A percentile compares a stretch with the other conserved stretches of the same genome.
Evolutionary conservation across 2,888 invertebrate species (phyloP).

Genomic region (Prionchulus punctatus): DNA sequence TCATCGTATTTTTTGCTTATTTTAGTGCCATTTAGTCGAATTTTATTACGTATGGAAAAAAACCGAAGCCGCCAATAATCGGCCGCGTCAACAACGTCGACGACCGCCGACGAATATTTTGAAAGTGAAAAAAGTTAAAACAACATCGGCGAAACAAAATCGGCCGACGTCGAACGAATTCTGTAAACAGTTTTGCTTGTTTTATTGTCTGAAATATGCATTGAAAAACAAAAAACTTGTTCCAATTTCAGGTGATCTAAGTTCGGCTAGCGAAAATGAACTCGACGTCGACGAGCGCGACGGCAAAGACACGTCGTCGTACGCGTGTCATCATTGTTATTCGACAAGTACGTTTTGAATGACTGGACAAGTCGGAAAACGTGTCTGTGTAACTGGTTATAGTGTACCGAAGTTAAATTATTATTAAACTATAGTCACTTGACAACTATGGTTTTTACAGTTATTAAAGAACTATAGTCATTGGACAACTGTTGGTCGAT

Average conservation of each 20-base stretch:
- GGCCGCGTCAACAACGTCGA: conserved; percentile 68
- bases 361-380: too few relatives aligned
- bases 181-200: conserved; percentile 29
- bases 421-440: too few relatives aligned
- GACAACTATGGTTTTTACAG: too few relatives aligned
- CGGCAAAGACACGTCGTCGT: conserved; percentile 49
- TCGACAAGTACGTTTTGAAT: conserved; percentile 49
- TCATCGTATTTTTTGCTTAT: too few relatives aligned
- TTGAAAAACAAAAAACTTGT: too few relatives aligned
- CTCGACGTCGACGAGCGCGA: conserved; percentile 89
- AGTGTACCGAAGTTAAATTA: too few relatives aligned
- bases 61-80: conserved; percentile 87
- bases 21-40: conserved; percentile 77
- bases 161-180: conserved; percentile 36
- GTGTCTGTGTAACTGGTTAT: too few relatives aligned
- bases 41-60: conserved; percentile 99
- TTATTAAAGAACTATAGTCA: too few relatives aligned
- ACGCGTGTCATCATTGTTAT: conserved; percentile 57
- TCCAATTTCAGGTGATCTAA: too few relatives aligned
- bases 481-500: too few relatives aligned
- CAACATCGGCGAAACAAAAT: conserved; percentile 17
- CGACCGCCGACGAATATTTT: conserved; percentile 56
- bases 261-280: conserved; percentile 50
- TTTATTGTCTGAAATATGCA: too few relatives aligned
- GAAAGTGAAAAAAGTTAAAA: conserved; percentile 48